Percentiles rank a stretch among this genome's conserved stretches.
phyloP scores from a whole-genome alignment of 2,888 invertebrate species.

The Homarus gammarus region DNA sequence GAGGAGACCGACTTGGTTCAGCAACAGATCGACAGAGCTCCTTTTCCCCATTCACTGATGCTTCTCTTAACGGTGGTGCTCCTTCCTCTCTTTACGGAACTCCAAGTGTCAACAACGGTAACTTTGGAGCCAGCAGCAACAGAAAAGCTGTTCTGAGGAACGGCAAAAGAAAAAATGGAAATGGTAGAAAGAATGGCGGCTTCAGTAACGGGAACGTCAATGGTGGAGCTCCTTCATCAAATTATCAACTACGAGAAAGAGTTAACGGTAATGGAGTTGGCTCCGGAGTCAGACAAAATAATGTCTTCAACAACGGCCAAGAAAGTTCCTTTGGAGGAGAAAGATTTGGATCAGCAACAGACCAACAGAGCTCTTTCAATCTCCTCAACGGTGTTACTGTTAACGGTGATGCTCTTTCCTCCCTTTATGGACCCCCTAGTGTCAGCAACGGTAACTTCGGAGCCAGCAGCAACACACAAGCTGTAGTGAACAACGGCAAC shows the following conservation, averaged over 20 bases:
- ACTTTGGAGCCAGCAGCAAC: not conserved
- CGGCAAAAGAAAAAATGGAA: not conserved
- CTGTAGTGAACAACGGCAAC: not conserved
- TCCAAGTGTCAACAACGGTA: not conserved
- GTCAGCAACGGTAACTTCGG: not conserved
- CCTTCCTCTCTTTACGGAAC: not conserved
- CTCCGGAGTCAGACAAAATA: too few relatives aligned
- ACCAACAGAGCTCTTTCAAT: not conserved
- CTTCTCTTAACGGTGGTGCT: not conserved
- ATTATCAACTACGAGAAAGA: too few relatives aligned
- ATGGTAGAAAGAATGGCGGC: not conserved
- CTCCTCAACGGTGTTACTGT: not conserved
- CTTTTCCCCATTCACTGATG: not conserved
- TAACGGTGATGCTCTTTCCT: not conserved
- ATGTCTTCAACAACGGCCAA: too few relatives aligned
- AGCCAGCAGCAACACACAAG: not conserved
- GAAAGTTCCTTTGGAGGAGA: not conserved
- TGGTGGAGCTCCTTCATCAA: not conserved
- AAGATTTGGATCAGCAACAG: not conserved
- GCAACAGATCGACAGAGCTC: not conserved
- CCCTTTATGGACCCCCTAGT: not conserved
- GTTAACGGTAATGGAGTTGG: too few relatives aligned
- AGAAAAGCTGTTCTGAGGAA: not conserved
- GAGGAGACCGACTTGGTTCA: not conserved
- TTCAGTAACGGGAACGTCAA: not conserved